These are phyloP conservation scores for Drosophila koepferae DNA, from an alignment of 2,888 invertebrate species.

Conservation along the genomic window DNA sequence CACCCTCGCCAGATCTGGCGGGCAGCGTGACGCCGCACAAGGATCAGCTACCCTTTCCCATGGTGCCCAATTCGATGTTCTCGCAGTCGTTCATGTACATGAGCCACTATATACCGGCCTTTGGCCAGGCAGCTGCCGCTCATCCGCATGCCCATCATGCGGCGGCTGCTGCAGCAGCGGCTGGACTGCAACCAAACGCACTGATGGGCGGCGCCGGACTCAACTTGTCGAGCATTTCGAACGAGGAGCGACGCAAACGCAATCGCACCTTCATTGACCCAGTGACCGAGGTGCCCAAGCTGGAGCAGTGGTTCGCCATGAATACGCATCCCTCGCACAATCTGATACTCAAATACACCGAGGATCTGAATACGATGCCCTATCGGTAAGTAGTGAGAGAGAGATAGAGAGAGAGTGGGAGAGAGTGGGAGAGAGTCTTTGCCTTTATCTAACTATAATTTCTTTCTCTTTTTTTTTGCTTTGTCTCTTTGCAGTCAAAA, in stretches of 20 bases:
- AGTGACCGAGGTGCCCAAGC: conserved; percentile 97
- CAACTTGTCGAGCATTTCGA: conserved; percentile 88
- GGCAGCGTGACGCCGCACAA: conserved; percentile 83
- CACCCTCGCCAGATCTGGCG: conserved; percentile 82
- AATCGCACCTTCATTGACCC: conserved; percentile 99
- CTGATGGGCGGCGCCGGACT: conserved; percentile 86
- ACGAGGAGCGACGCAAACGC: conserved; percentile 96
- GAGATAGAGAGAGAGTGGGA: too few species aligned
- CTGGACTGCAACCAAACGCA: conserved; percentile 78
- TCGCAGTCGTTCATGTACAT: conserved; percentile 96
- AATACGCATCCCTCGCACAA: conserved; percentile 99
- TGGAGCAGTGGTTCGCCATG: conserved; percentile 98
- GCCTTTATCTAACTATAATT: neutral
- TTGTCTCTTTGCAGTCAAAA: conserved; percentile 90
- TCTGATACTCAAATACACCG: conserved; percentile 98
- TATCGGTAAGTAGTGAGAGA: conserved; percentile 87
- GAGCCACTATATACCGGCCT: conserved; percentile 93
- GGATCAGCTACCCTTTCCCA: conserved; percentile 90
- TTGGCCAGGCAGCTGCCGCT: conserved; percentile 85
- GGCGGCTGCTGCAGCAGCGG: conserved; percentile 85
- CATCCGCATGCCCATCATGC: conserved; percentile 84
- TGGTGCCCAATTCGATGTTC: conserved; percentile 95
- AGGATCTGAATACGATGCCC: conserved; percentile 98
- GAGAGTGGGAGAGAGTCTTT: too few species aligned
- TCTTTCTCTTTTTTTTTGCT: neutral